A percentile compares a stretch with the other conserved stretches of the same genome.
Evolutionary conservation across 2,797 vertebrate genomes (phyloP).

Genomic region (Sebastes steindachneri): DNA sequence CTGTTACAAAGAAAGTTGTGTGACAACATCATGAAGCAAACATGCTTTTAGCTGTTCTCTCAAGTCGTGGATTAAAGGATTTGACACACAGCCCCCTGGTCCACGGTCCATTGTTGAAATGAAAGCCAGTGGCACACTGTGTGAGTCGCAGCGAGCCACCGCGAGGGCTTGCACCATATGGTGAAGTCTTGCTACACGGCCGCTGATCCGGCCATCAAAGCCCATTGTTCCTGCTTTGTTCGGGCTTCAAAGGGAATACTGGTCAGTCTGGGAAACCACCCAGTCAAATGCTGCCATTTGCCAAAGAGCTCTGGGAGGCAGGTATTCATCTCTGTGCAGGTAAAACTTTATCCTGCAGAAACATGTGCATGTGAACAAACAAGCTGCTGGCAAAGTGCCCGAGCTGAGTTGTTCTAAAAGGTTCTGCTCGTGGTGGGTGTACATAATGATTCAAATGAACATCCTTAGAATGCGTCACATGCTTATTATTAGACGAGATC

Average conservation of each 20-base stretch:
- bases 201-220: constrained; percentile 79
- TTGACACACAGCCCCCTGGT: constrained; percentile 26
- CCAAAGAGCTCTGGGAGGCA: constrained; percentile 58
- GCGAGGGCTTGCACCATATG: constrained; percentile 77
- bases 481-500: constrained; percentile 30
- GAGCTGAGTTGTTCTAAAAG: constrained; percentile 21
- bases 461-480: constrained; percentile 26
- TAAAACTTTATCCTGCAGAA: constrained; percentile 59
- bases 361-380: constrained; percentile 44
- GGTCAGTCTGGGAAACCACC: constrained; percentile 65
- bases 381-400: constrained; percentile 37
- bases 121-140: constrained; percentile 57
- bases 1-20: not conserved
- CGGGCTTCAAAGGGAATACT: constrained; percentile 77
- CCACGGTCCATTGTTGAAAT: constrained; percentile 51
- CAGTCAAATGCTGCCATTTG: constrained; percentile 45
- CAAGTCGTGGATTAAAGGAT: constrained; percentile 55
- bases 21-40: constrained; percentile 39
- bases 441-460: constrained; percentile 38
- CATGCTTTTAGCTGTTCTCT: constrained; percentile 39
- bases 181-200: constrained; percentile 61
- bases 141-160: constrained; percentile 45
- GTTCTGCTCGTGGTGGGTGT: constrained; percentile 16
- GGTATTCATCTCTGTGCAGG: constrained; percentile 56
- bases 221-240: constrained; percentile 79